phyloP scores from a whole-genome alignment of 2,113 vertebrate genomes.

The Pomatorhinus ruficollis region DNA sequence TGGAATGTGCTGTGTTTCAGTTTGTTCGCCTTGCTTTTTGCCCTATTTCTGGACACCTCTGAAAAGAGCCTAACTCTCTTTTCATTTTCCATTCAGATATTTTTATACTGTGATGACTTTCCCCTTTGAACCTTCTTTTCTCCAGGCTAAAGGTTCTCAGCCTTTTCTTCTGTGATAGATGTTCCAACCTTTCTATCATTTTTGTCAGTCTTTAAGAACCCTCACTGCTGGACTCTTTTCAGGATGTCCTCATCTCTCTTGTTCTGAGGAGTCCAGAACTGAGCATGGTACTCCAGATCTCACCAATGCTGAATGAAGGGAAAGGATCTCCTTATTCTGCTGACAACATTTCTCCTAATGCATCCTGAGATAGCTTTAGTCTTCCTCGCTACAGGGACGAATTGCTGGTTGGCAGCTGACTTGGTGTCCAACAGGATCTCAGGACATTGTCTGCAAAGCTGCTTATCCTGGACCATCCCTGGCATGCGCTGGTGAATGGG shows the following conservation, averaged over 20 bases:
- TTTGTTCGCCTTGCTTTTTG: not conserved
- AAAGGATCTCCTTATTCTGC: not conserved
- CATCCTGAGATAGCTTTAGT: not conserved
- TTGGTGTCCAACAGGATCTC: not conserved
- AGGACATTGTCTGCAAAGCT: not conserved
- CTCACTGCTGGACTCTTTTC: not conserved
- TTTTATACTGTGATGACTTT: not conserved
- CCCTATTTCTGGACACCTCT: not conserved
- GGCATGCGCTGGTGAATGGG: not conserved
- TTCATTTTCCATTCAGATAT: not conserved
- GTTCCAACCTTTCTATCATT: not conserved
- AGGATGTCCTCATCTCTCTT: not conserved
- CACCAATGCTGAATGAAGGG: not conserved
- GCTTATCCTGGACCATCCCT: not conserved
- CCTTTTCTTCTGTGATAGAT: not conserved
- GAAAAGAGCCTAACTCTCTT: not conserved
- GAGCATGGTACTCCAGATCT: not conserved
- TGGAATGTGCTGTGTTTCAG: not conserved
- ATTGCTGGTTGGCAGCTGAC: not conserved
- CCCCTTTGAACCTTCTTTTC: not conserved
- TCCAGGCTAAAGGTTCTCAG: not conserved
- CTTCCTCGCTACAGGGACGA: not conserved
- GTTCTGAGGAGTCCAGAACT: not conserved
- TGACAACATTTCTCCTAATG: not conserved
- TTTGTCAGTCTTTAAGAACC: not conserved